Conservation (phyloP, 2,888 invertebrate species). For the Agapetus fuscipes region DNA sequence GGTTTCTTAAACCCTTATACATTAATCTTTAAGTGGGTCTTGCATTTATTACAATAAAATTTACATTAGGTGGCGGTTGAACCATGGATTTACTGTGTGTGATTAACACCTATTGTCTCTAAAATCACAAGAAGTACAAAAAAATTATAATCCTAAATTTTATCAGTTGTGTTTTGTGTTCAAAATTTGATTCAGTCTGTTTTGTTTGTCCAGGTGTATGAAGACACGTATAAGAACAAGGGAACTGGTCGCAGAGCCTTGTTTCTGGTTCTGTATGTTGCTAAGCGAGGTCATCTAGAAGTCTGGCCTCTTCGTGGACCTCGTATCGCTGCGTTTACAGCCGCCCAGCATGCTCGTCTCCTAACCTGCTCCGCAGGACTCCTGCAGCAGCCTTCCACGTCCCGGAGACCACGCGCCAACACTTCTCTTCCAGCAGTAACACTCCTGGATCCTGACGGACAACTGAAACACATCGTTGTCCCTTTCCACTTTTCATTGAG, state of each 20-base stretch:
- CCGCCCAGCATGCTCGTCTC: constrained; percentile 73
- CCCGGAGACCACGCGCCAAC: constrained; percentile 46
- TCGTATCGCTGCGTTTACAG: constrained; percentile 83
- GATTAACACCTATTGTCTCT: too few relatives aligned
- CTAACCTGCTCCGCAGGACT: constrained; percentile 74
- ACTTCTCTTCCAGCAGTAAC: constrained; percentile 57
- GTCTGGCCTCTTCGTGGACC: constrained; percentile 88
- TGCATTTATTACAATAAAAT: too few relatives aligned
- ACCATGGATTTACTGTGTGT: too few relatives aligned
- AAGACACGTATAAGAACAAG: constrained; percentile 34
- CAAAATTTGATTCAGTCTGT: too few relatives aligned
- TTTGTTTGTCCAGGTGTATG: constrained; percentile 33
- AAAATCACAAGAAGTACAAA: too few relatives aligned
- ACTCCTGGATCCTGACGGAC: constrained; percentile 75
- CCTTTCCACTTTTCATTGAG: constrained; percentile 89
- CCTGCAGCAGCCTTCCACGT: constrained; percentile 32
- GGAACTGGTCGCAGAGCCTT: constrained; percentile 50
- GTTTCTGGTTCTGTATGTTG: constrained; percentile 88
- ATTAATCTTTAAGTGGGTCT: too few relatives aligned
- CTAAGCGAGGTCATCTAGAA: constrained; percentile 85
- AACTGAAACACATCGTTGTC: constrained; percentile 70
- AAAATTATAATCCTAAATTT: too few relatives aligned
- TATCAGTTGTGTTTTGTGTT: too few relatives aligned
- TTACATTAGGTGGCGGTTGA: too few relatives aligned
- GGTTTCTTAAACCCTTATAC: too few relatives aligned